Base-by-base conservation (phyloP, 23 tunicate species). In the Ciona savignyi region DNA sequence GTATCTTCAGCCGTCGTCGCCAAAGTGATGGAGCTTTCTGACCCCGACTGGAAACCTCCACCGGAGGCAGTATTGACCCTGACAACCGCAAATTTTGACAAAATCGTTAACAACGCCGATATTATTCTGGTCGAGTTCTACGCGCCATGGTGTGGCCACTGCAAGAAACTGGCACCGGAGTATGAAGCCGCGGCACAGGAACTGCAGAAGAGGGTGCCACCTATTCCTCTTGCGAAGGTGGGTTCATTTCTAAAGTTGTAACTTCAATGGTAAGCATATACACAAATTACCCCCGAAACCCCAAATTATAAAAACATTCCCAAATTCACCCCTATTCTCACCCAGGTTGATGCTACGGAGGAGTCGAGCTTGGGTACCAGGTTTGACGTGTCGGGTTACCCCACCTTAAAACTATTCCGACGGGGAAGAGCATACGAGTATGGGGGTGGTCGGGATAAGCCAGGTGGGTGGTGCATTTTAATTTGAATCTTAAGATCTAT, bases 121-220 rank as follows among this genome's bases (percentile, higher is more conserved):
- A 74, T 93, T 22, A 83, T 82, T 32, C 35, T 93, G 27, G 98
- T 93, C 27, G 98, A 93, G 74, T 95, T 95, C 70, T 95, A 95
- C 82, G 99, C 99, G 9, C 99, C 99, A 0, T 95, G 99, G 99
- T 95, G 99, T 67, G 99, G 99, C 3, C 98, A 93, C 51, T 93
- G 98, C 81, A 93, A 93, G 81, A 81, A 82, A 78, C 72, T 93
- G 26, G 93, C 85, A 1, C 98, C 98, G 3, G 98, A 93, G 51
- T 93, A 86, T 65, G 98, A 93, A 74, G 80, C 84, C 9, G 98
- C 94, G 19, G 98, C 98, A 1, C 93, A 86, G 51, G 83, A 77
- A 33, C 70, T 93, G 30, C 81, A 81, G 33, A 84, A 72, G 25
- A 65, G 30, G 0, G 93, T 81, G 34, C 86, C 97, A 19, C 97